phyloP scores from a whole-genome alignment of 2,888 invertebrate genomes.

The Drosophila tripunctata region DNA sequence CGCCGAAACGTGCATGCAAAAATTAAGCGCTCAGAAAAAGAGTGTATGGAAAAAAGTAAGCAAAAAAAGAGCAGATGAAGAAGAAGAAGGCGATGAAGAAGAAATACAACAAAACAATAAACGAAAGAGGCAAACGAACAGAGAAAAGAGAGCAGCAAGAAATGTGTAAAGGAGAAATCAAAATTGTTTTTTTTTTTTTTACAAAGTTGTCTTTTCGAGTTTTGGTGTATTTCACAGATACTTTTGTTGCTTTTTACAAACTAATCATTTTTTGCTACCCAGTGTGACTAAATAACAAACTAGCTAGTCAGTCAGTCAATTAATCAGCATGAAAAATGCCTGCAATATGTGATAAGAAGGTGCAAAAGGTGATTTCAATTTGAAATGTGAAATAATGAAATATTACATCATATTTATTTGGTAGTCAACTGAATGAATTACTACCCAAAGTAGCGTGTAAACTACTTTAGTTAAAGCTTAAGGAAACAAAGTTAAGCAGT shows the following conservation, averaged over 20 bases:
- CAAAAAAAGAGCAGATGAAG: conserved; percentile 34
- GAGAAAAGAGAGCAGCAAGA: conserved; percentile 7
- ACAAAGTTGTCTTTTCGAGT: neutral
- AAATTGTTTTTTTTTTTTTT: neutral
- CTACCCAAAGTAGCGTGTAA: neutral
- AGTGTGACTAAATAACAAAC: no score
- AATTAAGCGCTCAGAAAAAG: conserved; percentile 70
- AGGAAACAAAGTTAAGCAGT: conserved; percentile 4
- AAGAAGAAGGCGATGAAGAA: conserved; percentile 7
- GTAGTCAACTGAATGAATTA: neutral
- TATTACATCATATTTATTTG: conserved; percentile 47
- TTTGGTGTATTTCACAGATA: neutral
- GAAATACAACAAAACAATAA: conserved; percentile 19
- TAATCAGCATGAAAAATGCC: conserved; percentile 28
- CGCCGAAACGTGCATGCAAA: conserved; percentile 79
- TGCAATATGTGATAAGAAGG: conserved; percentile 37
- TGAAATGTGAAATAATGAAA: conserved; percentile 10
- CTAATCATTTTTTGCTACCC: neutral
- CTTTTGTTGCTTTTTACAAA: neutral
- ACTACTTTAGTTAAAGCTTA: neutral
- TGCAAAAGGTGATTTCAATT: conserved; percentile 29
- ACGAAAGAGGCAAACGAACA: conserved; percentile 5
- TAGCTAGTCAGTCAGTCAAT: conserved; percentile 20
- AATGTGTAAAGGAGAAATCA: conserved; percentile 17
- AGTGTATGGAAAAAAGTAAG: conserved; percentile 61